Evolutionary conservation across 2,113 vertebrate genomes (phyloP), one percentile per base, ranked within the genome.

Genomic region (Lichenostomus cassidix): DNA sequence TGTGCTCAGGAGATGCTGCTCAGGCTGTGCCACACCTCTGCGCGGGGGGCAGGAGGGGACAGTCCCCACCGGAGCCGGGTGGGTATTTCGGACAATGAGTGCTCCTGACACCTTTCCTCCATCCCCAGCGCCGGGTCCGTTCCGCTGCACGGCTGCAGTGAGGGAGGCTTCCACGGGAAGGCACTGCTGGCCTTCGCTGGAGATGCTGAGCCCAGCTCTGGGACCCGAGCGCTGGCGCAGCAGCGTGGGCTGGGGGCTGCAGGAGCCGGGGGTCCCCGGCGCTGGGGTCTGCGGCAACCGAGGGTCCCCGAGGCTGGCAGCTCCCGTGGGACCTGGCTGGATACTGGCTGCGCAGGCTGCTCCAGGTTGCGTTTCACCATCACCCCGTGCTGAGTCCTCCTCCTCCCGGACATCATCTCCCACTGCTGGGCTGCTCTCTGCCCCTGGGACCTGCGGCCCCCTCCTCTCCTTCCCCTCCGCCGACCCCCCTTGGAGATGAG

Each of bases 91-190:
- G 37, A 4, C 37, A 4, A 5, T 0, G 33, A 18, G 5, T 11
- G 42, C 15, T 41, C 79, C 70, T 1, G 2, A 9, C 5, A 2
- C 5, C 33, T 63, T 33, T 47, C 22, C 68, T 24, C 9, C 10
- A 3, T 5, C 2, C 27, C 6, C 3, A 0, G 1, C 0, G 59
- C 59, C 1, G 29, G 46, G 2, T 37, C 28, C 1, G 0, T 35
- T 39, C 53, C 1, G 0, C 41, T 1, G 5, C 25, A 4, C 0
- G 39, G 76, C 58, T 95, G 91, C 91, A 94, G 74, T 90, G 89
- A 88, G 94, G 3, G 28, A 4, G 5, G 35, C 29, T 15, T 64
- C 96, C 97, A 74, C 88, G 27, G 67, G 96, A 92, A 80, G 96
- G 95, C 92, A 88, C 70, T 96, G 96, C 69, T 35, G 95, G 27